phyloP scores from a whole-genome alignment of 2,888 invertebrate genomes.

The Chloroclystis v-ata region DNA sequence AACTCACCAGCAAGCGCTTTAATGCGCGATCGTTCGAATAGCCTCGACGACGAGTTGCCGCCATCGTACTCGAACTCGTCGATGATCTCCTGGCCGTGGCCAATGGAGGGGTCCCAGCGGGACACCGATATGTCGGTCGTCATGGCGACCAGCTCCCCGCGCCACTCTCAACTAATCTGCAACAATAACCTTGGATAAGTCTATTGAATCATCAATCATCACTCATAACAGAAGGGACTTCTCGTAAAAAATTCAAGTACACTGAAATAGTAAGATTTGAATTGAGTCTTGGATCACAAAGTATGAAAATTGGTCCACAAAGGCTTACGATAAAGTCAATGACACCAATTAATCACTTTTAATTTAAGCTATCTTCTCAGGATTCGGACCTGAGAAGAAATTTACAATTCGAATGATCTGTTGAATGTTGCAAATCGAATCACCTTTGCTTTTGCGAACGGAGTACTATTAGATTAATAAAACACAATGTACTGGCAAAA shows the following conservation, averaged over 20 bases:
- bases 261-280: too few relatives aligned
- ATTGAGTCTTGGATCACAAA: too few relatives aligned
- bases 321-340: too few relatives aligned
- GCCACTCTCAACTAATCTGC: constrained; percentile 68
- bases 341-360: too few relatives aligned
- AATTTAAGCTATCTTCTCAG: too few relatives aligned
- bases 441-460: constrained; percentile 8
- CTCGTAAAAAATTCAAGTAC: too few relatives aligned
- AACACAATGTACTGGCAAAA: constrained; percentile 28
- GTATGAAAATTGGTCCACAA: too few relatives aligned
- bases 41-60: constrained; percentile 98
- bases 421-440: too few relatives aligned
- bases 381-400: too few relatives aligned
- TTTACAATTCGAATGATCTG: too few relatives aligned
- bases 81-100: constrained; percentile 92
- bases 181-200: constrained; percentile 28
- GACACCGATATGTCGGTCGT: constrained; percentile 98
- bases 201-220: not conserved
- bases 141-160: constrained; percentile 81
- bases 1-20: constrained; percentile 96
- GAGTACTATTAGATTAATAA: constrained; percentile 23
- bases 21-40: constrained; percentile 99
- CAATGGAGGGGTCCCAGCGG: constrained; percentile 96
- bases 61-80: constrained; percentile 99
- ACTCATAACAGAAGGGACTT: too few relatives aligned